Conservation (phyloP, 2,113 vertebrate genomes). For the Corythaeola cristata region DNA sequence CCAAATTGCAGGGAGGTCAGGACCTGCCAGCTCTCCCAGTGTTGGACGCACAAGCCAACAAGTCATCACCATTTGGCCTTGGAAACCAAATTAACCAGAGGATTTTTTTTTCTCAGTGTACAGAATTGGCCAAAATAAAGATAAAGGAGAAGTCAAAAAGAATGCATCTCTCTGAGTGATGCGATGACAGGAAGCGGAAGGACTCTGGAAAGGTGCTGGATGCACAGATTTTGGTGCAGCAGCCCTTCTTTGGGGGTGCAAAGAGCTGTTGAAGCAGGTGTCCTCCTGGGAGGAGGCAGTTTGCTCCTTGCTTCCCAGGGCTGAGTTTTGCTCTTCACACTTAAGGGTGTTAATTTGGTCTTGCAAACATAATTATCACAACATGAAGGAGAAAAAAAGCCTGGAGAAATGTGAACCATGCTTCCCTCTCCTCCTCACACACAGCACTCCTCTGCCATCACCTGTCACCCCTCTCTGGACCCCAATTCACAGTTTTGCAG, state of each 20-base stretch:
- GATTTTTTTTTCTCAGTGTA: neutral
- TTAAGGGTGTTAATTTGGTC: neutral
- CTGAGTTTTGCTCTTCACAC: neutral
- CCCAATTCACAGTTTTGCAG: rapidly evolving
- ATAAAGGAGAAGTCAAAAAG: neutral
- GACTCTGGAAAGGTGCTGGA: neutral
- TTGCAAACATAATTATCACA: conserved; percentile 1
- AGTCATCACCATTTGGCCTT: neutral
- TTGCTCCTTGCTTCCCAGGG: neutral
- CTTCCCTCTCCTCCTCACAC: neutral
- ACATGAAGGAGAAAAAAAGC: neutral
- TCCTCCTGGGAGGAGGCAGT: neutral
- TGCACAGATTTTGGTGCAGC: neutral
- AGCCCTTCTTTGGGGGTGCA: neutral
- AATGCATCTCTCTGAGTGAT: neutral
- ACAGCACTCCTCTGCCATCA: neutral
- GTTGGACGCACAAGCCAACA: neutral
- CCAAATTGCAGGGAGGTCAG: neutral
- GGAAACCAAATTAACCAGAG: neutral
- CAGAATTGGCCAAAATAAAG: neutral
- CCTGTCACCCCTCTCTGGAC: neutral
- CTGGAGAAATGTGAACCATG: neutral
- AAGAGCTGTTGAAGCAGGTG: neutral
- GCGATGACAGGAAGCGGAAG: rapidly evolving
- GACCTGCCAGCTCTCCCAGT: neutral